Evolutionary conservation across 2,888 invertebrate species (phyloP), one percentile per base, ranked within the genome.

Genomic region (Microctonus brassicae): DNA sequence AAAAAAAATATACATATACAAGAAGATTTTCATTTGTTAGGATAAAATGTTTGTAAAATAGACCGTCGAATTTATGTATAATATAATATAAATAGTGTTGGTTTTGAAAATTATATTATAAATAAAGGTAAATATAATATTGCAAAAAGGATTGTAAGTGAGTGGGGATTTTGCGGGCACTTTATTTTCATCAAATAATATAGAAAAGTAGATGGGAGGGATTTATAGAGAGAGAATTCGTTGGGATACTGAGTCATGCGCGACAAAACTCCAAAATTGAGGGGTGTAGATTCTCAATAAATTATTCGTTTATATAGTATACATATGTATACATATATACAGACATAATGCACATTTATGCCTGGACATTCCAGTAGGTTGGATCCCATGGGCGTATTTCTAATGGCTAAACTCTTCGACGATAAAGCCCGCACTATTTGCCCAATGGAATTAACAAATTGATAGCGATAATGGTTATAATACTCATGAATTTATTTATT

Each of bases 121-220:
- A 57, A 70, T 67, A 61, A 58, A 39, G 61, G 63, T 66, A 72
- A 53, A 42, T 64, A 53, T 29, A 13, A 60, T 47, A 53, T 10
- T 57, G 9, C 20, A 47, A 20, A 17, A 47, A 17, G 17, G 47
- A 69, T 55, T 47, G 42, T 26, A 66, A 73, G 65, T 47, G 63
- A 65, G 75, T 70, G 70, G 57, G 76, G 80, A 77, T 82, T 83
- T 84, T 83, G 82, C 83, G 83, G 78, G 79, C 82, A 80, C 83
- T 84, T 84, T 82, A 82, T 83, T 83, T 83, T 83, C 84, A 81
- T 83, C 82, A 80, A 80, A 78, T 77, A 76, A 74, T 67, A 55
- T 39, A 47, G 70, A 76, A n/a, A 79, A 78, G 76, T 75, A 78
- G 71, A 66, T 36, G 29, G 47, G 64, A 53, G n/a, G 42, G 63